Base-by-base conservation (phyloP, 2,113 vertebrate genomes). In the Leucopsar rothschildi region DNA sequence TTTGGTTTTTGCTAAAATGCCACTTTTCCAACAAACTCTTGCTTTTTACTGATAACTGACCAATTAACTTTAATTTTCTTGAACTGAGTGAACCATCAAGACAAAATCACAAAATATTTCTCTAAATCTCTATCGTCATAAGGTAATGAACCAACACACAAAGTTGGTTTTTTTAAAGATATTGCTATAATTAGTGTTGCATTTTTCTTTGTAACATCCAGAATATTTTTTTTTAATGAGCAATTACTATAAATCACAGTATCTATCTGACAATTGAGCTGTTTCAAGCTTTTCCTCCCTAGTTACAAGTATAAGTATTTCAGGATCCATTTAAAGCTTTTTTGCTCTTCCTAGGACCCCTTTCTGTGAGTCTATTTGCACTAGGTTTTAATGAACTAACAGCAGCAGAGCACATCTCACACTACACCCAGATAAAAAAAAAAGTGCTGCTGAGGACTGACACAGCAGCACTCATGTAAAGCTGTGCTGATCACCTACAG, bases 351-450 rank as follows among this genome's bases (percentile, higher is more conserved):
- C 37, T 65, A 49, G 11, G 23, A 84, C 21, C 8, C 6, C 29
- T 40, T 76, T 45, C 35, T 72, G 7, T 35, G 11, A 68, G 42
- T 31, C 25, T 40, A 17, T 77, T 64, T 0, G 1, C 17, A n/a
- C 9, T 19, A 69, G 19, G 9, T 53, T 73, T 71, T 64, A 21
- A 31, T 9, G 16, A 76, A 20, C 22, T 57, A 16, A 6, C 33
- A 61, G 27, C 5, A 55, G 55, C 37, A 72, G 56, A 69, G 25
- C 23, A 39, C 3, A 55, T 3, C 10, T 39, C 15, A 24, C 6
- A 3, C 10, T 75, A 40, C 2, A 11, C 3, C 6, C 0, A 0
- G 9, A 44, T 1, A 13, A 33, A 47, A 66, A n/a, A n/a, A 12
- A 77, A 53, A 11, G 22, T 2, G 0, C 27, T 39, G 29, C 50